Evolutionary conservation across 2,113 vertebrate species (phyloP), one percentile per base, ranked within the genome.

Genomic region (Ariopsis seemanni): DNA sequence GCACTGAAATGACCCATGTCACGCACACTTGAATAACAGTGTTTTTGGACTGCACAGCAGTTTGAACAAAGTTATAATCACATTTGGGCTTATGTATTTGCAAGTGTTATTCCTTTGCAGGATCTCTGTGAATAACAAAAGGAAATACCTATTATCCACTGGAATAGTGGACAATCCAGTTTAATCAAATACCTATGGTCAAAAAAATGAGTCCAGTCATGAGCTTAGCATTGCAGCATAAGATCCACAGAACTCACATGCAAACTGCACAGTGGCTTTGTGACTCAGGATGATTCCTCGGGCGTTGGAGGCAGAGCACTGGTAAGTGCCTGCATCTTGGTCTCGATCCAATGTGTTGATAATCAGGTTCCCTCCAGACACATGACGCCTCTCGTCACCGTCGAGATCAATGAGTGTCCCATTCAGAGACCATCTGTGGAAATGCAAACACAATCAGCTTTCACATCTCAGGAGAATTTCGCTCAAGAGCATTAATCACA

Each of bases 391-490:
- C 92, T 95, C 94, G 91, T 95, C 94, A 91, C 93, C 92, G 88
- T 89, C 93, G 83, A 93, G 95, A 94, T 96, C 95, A 91, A 97
- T 95, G 90, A 94, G 90, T 74, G 96, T 97, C 91, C 96, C 96
- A 90, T 97, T 97, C 93, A 96, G 95, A 89, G 95, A 96, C 96
- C 96, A 97, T 93, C 96, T 97, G 95, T 77, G 94, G 93, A 95
- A 95, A 95, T 67, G 93, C 94, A 95, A 95, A 96, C 94, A 96
- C 95, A 96, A 95, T 96, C 94, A 96, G 93, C 88, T 84, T 89
- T 87, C 89, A 74, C 55, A 91, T 80, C 93, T 92, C 86, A 50
- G 88, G 94, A 93, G 93, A 94, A 77, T 81, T 87, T 48, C 80
- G 27, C 92, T 93, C 78, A 27, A 87, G 90, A 86, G 91, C 91